Base-by-base conservation (phyloP, 2,888 invertebrate genomes). In the Ophonus ardosiacus region DNA sequence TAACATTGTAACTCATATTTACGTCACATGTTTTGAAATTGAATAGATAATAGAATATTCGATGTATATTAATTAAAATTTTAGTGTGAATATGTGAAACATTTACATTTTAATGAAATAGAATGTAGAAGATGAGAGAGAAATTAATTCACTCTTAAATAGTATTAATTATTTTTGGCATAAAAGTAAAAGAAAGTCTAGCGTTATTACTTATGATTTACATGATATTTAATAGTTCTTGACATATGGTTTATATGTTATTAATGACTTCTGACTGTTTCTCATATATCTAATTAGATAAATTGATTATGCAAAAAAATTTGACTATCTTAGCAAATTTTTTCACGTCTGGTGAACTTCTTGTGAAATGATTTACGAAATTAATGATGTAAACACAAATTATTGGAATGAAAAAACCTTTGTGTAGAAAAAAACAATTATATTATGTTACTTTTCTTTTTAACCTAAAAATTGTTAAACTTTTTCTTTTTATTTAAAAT, bases 51-150 rank as follows among this genome's bases (percentile, higher is more conserved):
- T 56, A 15, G 43, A 31, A 80, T 59, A 61, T 57, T 80, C n/a
- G 59, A 17, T 38, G 59, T 40, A 17, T 61, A 57, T 24, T 78
- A 80, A 80, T 61, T 80, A 38, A 38, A 59, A 38, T 38, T 17
- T 17, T 31, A 59, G 24, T 80, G 79, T 59, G 59, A 80, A 79
- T 61, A 80, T 38, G 43, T 40, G 21, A 51, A 74, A 43, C 17
- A 21, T 80, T 57, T 59, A 61, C 61, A 80, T 80, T 38, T 80
- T 59, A 80, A 80, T 80, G 79, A 80, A 61, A 61, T 57, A 31
- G 59, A 38, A 80, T 80, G 79, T 80, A 38, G 59, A 80, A 80
- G 79, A 80, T 80, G 79, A 31, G 79, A 61, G 61, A 80, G 79
- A 17, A 40, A 59, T 79, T 15, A 10, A 80, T 80, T 56, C 57